These are phyloP conservation scores for Petromus typicus DNA, from an alignment of 2,113 vertebrate genomes.

Conservation along the genomic window DNA sequence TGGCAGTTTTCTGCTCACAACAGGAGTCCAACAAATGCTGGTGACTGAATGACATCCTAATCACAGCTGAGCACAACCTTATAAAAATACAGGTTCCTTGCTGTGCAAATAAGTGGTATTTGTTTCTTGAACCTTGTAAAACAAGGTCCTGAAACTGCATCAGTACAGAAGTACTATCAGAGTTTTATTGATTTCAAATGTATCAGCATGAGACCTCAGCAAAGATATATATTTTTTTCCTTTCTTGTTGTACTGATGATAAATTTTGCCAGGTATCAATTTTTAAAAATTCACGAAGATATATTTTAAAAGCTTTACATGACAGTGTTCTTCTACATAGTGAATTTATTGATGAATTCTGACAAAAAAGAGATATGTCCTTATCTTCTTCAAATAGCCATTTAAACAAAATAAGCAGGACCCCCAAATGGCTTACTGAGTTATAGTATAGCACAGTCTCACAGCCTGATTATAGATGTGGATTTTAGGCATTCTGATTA, in stretches of 20 bases:
- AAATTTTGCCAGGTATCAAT: constrained; percentile 4
- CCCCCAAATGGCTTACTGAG: not conserved
- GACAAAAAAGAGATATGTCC: constrained; percentile 55
- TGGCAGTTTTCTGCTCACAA: not conserved
- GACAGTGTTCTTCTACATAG: constrained; percentile 8
- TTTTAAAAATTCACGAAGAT: constrained; percentile 54
- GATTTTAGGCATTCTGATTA: not conserved
- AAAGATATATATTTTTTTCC: not conserved
- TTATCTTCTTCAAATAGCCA: constrained; percentile 38
- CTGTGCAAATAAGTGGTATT: not conserved
- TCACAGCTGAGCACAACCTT: not conserved
- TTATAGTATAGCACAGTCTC: not conserved
- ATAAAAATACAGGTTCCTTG: not conserved
- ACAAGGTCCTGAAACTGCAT: not conserved
- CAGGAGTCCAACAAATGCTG: not conserved
- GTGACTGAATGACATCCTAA: not conserved
- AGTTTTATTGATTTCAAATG: not conserved
- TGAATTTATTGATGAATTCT: constrained; percentile 70
- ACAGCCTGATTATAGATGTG: not conserved
- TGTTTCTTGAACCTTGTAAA: not conserved
- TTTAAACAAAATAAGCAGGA: constrained; percentile 65
- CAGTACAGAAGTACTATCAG: not conserved
- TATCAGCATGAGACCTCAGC: not conserved
- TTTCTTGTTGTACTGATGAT: not conserved
- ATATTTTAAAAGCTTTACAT: constrained; percentile 24